Evolutionary conservation across 2,113 vertebrate genomes (phyloP), one percentile per base, ranked within the genome.

Genomic region (Drymodes brunneopygia): DNA sequence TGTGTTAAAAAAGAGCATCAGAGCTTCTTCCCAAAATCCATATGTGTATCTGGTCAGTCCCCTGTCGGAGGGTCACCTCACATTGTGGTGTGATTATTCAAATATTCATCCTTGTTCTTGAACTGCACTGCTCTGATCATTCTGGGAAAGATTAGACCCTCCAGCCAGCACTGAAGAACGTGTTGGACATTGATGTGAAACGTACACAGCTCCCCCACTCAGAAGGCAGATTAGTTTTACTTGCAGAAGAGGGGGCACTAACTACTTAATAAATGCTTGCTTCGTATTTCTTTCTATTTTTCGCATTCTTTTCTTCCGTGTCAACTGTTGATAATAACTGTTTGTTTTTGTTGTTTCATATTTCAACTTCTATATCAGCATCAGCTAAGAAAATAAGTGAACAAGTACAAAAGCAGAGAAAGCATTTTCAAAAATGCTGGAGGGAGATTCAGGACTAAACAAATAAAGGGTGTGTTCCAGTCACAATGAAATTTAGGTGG

Each of bases 1-100:
- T 96, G 96, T 98, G 98, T 96, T 97, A 98, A 95, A 97, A 98
- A 98, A 98, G 96, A 98, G 97, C 97, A 97, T 98, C 98, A 98
- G 97, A 98, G 97, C 60, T 77, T 97, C 97, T 97, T 98, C 98
- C 97, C 98, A 97, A 98, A 98, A 97, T 97, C 97, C 98, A 98
- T 97, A 98, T 97, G 97, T 97, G 97, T 97, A 97, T 98, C 91
- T 98, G 97, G 94, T 97, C 97, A 98, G 94, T 97, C 94, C 92
- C 95, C 97, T 91, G 95, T 97, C 24, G 89, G 85, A 97, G 96
- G 98, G 98, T 98, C 98, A 98, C 97, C 98, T 99, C 98, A 97
- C 98, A 98, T 96, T 98, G 97, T 98, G 96, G 97, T 98, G 98
- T 82, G 97, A 98, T 98, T 98, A 97, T 97, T 97, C 97, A 97